Percentiles rank a stretch among this genome's conserved stretches.
Evolutionary conservation across 2,113 vertebrate species (phyloP).

Genomic region (Laticauda laticaudata): DNA sequence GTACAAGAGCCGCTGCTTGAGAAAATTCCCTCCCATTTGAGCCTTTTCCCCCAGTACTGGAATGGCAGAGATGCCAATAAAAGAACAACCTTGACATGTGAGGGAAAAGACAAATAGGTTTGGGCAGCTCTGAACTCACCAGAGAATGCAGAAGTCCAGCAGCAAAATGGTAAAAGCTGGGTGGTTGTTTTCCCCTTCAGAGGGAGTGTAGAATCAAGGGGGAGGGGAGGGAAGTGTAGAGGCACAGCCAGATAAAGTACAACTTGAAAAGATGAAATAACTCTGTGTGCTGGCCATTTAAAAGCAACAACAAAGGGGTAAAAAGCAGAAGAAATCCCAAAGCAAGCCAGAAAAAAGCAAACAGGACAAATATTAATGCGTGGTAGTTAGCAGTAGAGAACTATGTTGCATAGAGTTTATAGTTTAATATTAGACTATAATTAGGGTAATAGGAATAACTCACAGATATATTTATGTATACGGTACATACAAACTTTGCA

Average conservation of each 20-base stretch:
- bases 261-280: not conserved
- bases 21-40: not conserved
- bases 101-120: not conserved
- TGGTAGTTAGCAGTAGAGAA: not conserved
- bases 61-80: not conserved
- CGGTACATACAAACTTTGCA: not conserved
- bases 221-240: fast-evolving
- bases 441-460: not conserved
- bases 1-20: not conserved
- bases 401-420: not conserved
- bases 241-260: not conserved
- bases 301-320: not conserved
- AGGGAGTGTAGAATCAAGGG: not conserved
- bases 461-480: not conserved
- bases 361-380: not conserved
- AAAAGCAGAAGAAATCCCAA: not conserved
- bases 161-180: not conserved
- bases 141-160: not conserved
- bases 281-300: not conserved
- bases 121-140: not conserved
- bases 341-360: not conserved
- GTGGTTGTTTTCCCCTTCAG: not conserved
- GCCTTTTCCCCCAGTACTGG: not conserved
- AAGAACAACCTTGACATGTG: not conserved
- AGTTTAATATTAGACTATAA: not conserved